Evolutionary conservation across 2,888 invertebrate species (phyloP).

Genomic region (Anorthoa munda): DNA sequence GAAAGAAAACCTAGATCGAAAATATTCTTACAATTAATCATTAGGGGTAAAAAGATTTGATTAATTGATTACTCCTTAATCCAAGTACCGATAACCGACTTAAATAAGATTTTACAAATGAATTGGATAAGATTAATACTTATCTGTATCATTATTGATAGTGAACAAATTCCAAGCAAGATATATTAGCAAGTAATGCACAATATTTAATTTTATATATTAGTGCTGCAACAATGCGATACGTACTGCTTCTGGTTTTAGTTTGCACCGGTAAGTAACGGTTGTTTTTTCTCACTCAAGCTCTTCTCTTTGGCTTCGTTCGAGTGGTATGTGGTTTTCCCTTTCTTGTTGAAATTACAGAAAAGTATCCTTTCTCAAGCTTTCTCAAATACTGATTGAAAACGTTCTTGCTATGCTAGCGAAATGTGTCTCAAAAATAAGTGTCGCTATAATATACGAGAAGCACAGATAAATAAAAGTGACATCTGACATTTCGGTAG

Average conservation of each 20-base stretch:
- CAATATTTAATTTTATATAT: neutral
- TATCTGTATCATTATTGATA: constrained; percentile 28
- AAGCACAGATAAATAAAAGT: too few relatives aligned
- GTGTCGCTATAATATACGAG: too few relatives aligned
- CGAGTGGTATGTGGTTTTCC: constrained; percentile 19
- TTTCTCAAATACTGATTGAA: neutral
- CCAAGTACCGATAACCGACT: neutral
- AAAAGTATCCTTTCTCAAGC: neutral
- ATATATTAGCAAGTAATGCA: constrained; percentile 13
- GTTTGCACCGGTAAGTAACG: constrained; percentile 23
- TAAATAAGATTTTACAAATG: constrained; percentile 2
- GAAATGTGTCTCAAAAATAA: too few relatives aligned
- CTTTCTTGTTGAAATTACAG: constrained; percentile 9
- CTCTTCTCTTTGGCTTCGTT: constrained; percentile 17
- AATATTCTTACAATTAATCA: neutral
- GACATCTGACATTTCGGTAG: too few relatives aligned
- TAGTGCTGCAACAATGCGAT: constrained; percentile 37
- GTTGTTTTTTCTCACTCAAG: constrained; percentile 6
- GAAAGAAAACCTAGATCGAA: constrained; percentile 2
- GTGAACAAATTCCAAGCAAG: neutral
- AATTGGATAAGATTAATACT: constrained; percentile 22
- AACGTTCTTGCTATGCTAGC: neutral
- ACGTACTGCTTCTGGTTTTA: constrained; percentile 22
- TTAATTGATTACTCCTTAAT: constrained; percentile 1
- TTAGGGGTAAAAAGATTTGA: neutral